Evolutionary conservation across 2,113 vertebrate species (phyloP).

Genomic region (Podarcis muralis): DNA sequence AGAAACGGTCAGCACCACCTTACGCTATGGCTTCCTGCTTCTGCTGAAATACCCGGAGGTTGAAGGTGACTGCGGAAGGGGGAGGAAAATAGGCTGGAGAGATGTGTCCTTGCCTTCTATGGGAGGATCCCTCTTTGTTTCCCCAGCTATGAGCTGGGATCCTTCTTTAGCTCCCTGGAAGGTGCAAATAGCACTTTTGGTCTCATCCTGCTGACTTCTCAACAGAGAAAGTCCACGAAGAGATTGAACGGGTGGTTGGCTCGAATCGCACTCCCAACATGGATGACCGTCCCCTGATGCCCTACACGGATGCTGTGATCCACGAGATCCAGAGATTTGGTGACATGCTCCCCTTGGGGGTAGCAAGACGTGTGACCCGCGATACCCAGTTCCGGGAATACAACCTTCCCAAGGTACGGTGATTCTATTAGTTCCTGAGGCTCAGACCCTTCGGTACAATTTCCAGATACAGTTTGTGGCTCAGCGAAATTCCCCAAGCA

Average conservation of each 20-base stretch:
- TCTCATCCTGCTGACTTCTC: neutral
- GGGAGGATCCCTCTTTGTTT: neutral
- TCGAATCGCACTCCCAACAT: conserved; percentile 32
- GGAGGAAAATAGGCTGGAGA: neutral
- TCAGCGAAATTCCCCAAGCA: neutral
- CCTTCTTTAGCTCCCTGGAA: too few species aligned
- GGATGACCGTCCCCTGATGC: conserved; percentile 65
- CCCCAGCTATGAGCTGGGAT: neutral
- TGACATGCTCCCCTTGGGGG: conserved; percentile 57
- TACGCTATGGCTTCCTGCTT: conserved; percentile 48
- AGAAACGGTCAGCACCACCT: conserved; percentile 53
- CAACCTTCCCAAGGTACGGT: conserved; percentile 63
- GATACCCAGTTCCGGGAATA: conserved; percentile 63
- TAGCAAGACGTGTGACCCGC: conserved; percentile 57
- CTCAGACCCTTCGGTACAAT: too few species aligned
- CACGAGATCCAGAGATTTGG: conserved; percentile 41
- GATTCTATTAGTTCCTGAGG: neutral
- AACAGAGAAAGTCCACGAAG: conserved; percentile 64
- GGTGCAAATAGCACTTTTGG: fast-evolving
- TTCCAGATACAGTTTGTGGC: too few species aligned
- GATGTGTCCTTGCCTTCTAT: too few species aligned
- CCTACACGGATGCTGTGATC: conserved; percentile 67
- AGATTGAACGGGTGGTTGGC: conserved; percentile 68
- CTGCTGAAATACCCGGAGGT: conserved; percentile 51
- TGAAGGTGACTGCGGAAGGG: conserved; percentile 35